phyloP scores from a whole-genome alignment of 2,113 vertebrate species.

The Psilopsiagon aurifrons region DNA sequence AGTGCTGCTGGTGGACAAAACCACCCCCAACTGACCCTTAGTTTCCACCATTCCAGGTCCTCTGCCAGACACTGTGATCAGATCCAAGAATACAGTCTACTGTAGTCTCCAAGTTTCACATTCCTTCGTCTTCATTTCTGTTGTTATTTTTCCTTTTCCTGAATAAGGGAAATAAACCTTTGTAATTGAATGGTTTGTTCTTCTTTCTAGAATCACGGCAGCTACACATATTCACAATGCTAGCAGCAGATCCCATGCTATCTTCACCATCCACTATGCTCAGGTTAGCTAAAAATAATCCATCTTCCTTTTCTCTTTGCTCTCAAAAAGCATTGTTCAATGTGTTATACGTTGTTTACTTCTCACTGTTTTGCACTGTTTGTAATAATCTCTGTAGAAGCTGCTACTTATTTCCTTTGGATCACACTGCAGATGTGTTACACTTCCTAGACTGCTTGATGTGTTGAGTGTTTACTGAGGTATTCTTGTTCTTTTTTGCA shows the following conservation, averaged over 20 bases:
- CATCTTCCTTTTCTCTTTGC: neutral
- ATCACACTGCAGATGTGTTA: neutral
- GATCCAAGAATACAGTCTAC: neutral
- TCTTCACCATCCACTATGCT: slow-evolving; percentile 96
- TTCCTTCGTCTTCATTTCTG: neutral
- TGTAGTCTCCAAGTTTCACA: neutral
- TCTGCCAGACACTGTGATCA: neutral
- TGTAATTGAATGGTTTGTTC: neutral
- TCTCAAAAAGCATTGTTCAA: neutral
- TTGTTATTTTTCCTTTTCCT: neutral
- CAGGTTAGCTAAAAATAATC: slow-evolving; percentile 80
- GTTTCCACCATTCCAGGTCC: neutral
- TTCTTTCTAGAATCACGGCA: slow-evolving; percentile 87
- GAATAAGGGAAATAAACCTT: neutral
- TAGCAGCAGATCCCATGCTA: slow-evolving; percentile 97
- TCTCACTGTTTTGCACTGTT: neutral
- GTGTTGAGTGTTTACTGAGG: neutral
- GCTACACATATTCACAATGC: slow-evolving; percentile 93
- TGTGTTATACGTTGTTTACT: neutral
- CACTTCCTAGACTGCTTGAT: neutral
- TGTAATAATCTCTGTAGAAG: neutral
- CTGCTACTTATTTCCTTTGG: slow-evolving; percentile 27
- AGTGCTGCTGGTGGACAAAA: neutral
- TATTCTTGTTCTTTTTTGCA: slow-evolving; percentile 2
- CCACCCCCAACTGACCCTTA: neutral